Evolutionary conservation across 2,888 invertebrate species (phyloP), one percentile per base, ranked within the genome.

Genomic region (Pimpla rufipes): DNA sequence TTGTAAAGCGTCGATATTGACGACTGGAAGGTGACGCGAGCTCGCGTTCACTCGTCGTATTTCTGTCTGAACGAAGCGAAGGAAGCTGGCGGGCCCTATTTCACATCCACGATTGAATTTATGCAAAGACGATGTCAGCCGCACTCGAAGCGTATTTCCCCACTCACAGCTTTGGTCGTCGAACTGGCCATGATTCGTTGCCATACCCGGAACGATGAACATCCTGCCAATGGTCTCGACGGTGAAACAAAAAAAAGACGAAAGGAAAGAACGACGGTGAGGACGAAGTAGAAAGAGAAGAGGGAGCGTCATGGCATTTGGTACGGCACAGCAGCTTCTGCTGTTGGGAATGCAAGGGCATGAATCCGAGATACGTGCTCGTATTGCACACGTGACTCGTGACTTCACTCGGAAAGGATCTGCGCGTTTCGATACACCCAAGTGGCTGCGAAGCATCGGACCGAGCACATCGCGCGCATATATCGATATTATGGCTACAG

Each of bases 261-360:
- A 47, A 73, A 40, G 55, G 50, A 42, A 42, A 64, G 75, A 86
- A 84, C 83, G 82, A 86, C 64, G 78, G 86, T 68, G 81, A 83
- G 66, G 75, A 74, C 13, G 68, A 66, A 16, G 13, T 0, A 23
- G n/a, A 16, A 66, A 8, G 23, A 23, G 66, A 77, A 57, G 18
- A 87, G 85, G 88, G 88, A 89, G 88, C 88, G 89, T 88, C 86
- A 81, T 89, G 89, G 89, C 89, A 90, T 90, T 90, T 89, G 84
- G 88, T 85, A 83, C 88, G 81, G 79, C 86, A 18, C 50, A 21
- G 52, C 18, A 50, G 42, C 42, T 64, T 59, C 52, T 57, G 76
- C 55, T 57, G 73, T 37, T 57, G 86, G 82, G 89, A 89, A 89
- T 89, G 90, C 89, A 90, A 89, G 90, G 89, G 88, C 89, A 85